These are phyloP conservation scores for Dryadula phaetusa DNA, from an alignment of 2,888 invertebrate genomes.

Conservation along the genomic window DNA sequence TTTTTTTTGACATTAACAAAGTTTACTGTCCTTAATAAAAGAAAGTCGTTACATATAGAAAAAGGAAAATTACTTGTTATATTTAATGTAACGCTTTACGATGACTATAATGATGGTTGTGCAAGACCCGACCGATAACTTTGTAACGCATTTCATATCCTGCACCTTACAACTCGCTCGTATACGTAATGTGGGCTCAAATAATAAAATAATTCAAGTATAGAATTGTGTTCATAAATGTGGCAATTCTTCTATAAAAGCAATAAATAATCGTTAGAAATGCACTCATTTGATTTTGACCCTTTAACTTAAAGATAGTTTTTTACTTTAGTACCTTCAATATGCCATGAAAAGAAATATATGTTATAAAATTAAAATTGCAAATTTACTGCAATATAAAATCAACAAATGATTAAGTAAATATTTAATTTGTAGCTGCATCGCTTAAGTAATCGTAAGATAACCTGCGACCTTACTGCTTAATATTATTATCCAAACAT, in stretches of 20 bases:
- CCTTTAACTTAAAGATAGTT: no score
- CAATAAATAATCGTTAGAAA: no score
- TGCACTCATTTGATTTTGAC: no score
- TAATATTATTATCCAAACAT: background rate
- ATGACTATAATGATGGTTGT: conserved; percentile 27
- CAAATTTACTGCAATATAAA: background rate
- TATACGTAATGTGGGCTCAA: conserved; percentile 25
- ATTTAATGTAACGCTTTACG: conserved; percentile 24
- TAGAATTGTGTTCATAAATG: no score
- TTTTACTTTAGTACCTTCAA: no score
- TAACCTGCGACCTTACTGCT: conserved; percentile 11
- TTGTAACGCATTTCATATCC: conserved; percentile 30
- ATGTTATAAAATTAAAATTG: background rate
- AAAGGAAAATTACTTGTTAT: conserved; percentile 1
- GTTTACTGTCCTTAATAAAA: no score
- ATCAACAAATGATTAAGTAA: background rate
- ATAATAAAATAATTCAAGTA: background rate
- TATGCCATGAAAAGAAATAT: no score
- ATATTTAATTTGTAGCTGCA: conserved; percentile 16
- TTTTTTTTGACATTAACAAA: no score
- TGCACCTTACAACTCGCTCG: conserved; percentile 19
- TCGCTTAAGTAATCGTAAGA: conserved; percentile 2
- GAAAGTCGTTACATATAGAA: background rate
- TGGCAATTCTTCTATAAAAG: no score
- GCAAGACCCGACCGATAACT: conserved; percentile 29